Conservation (phyloP, 2,113 vertebrate genomes). For the Seriola dumerili region DNA sequence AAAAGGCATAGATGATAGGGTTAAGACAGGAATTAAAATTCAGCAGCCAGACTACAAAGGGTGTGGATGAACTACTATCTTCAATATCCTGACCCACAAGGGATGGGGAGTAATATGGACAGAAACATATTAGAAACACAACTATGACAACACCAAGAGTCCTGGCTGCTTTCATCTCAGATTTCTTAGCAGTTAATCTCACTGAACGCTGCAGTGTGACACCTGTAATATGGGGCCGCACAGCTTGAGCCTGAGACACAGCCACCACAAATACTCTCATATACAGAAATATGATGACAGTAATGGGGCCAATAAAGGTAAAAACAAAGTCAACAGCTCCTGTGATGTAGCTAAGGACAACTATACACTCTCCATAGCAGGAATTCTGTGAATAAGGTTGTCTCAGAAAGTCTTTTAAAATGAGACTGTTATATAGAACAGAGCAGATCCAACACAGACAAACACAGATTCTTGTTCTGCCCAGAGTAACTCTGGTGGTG, state of each 20-base stretch:
- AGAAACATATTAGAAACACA: slow-evolving; percentile 34
- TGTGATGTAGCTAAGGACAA: too few relatives aligned
- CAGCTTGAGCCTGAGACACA: slow-evolving; percentile 36
- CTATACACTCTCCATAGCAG: slow-evolving; percentile 38
- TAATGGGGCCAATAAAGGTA: not conserved
- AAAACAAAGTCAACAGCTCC: too few relatives aligned
- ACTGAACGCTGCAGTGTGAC: not conserved
- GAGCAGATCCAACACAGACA: slow-evolving; percentile 43
- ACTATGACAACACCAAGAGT: slow-evolving; percentile 39
- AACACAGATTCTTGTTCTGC: slow-evolving; percentile 2
- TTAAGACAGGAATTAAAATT: too few relatives aligned
- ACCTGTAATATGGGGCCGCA: not conserved
- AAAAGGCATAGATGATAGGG: too few relatives aligned
- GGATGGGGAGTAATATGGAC: not conserved
- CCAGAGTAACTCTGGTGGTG: slow-evolving; percentile 9
- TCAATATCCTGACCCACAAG: too few relatives aligned
- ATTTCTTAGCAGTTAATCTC: not conserved
- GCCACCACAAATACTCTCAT: slow-evolving; percentile 42
- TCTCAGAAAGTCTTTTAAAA: slow-evolving; percentile 7
- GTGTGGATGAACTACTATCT: too few relatives aligned
- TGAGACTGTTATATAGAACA: not conserved
- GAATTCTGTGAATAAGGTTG: slow-evolving; percentile 5
- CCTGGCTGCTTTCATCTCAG: slow-evolving; percentile 37
- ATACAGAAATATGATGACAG: slow-evolving; percentile 36
- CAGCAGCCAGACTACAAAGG: too few relatives aligned